phyloP scores from a whole-genome alignment of 2,888 invertebrate genomes.

The Rhopalosiphum nymphaeae region DNA sequence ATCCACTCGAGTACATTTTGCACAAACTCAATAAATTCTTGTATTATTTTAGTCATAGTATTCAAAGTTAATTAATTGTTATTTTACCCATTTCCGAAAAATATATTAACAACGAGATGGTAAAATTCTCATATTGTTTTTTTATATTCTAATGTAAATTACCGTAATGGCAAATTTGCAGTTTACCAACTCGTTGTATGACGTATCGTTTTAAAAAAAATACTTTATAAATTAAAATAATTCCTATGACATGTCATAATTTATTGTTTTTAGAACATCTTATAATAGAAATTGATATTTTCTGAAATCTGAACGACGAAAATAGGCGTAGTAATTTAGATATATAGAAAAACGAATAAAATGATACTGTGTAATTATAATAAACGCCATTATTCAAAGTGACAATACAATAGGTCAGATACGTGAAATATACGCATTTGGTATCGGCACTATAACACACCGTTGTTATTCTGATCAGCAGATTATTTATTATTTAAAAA shows the following conservation, averaged over 20 bases:
- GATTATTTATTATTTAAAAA: background rate
- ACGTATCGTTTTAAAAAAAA: background rate
- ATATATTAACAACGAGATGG: background rate
- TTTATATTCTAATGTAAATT: background rate
- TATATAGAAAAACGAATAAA: background rate
- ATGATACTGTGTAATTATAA: background rate
- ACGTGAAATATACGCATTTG: background rate
- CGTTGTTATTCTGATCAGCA: background rate
- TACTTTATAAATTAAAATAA: background rate
- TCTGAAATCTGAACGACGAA: background rate
- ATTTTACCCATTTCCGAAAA: background rate
- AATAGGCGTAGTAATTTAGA: background rate
- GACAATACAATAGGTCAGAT: background rate
- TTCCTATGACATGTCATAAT: background rate
- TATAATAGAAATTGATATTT: background rate
- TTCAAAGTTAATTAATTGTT: background rate
- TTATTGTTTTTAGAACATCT: background rate
- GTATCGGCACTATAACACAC: background rate
- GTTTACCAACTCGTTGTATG: background rate
- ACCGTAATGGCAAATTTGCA: background rate
- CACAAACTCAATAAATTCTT: background rate
- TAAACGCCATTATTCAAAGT: background rate
- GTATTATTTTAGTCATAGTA: background rate
- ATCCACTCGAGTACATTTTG: background rate
- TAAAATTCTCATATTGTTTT: background rate